These are phyloP conservation scores for Tachycineta bicolor DNA, from an alignment of 2,113 vertebrate genomes.

Conservation along the genomic window DNA sequence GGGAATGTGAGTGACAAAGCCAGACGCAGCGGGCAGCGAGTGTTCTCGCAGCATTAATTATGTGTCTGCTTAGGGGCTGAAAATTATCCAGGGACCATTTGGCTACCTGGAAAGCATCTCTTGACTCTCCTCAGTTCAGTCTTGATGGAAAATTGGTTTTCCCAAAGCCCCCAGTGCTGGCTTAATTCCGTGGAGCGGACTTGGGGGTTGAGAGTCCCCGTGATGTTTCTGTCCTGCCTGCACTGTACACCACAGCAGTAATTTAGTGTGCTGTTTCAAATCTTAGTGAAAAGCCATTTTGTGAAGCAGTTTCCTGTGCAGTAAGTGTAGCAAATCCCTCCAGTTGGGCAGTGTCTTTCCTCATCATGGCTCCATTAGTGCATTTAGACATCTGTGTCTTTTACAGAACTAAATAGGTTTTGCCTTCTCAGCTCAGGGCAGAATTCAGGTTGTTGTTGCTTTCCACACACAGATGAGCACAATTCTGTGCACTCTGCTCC, in stretches of 20 bases:
- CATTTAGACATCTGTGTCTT: not conserved
- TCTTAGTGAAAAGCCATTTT: not conserved
- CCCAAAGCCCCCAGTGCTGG: not conserved
- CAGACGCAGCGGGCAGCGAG: fast-evolving
- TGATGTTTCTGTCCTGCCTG: not conserved
- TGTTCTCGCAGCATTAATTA: not conserved
- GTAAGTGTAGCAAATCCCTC: not conserved
- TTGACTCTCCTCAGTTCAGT: not conserved
- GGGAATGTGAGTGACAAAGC: not conserved
- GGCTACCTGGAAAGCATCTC: not conserved
- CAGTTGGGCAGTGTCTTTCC: not conserved
- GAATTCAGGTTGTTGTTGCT: not conserved
- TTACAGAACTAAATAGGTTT: not conserved
- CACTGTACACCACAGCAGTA: fast-evolving
- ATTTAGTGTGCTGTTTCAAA: not conserved
- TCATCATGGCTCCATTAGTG: not conserved
- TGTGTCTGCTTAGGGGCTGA: not conserved
- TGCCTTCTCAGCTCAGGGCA: not conserved
- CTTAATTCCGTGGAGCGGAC: not conserved
- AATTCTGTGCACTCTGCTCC: not conserved
- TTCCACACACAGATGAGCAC: not conserved
- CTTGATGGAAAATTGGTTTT: not conserved
- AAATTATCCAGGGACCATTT: not conserved
- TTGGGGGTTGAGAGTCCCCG: not conserved
- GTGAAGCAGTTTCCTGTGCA: not conserved